Conservation (phyloP, 2,888 invertebrate genomes). For the Agrochola litura region DNA sequence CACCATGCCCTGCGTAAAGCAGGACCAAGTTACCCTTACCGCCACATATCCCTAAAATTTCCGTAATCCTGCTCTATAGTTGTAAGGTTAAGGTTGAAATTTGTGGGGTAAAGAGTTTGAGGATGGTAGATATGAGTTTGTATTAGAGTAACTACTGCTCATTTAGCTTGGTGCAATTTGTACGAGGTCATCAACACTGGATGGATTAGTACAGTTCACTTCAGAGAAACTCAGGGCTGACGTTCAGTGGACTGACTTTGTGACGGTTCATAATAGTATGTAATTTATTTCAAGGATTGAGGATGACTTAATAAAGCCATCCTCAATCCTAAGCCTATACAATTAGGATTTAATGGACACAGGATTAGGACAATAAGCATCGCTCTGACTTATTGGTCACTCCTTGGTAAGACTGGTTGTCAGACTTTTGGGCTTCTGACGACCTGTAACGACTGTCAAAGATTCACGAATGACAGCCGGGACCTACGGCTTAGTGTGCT, state of each 20-base stretch:
- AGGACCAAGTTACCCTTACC: constrained; percentile 36
- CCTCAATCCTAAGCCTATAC: too few species aligned
- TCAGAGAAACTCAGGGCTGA: constrained; percentile 75
- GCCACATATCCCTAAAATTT: constrained; percentile 28
- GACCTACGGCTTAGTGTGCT: too few species aligned
- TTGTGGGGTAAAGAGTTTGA: background rate
- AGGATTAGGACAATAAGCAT: too few species aligned
- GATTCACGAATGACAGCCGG: too few species aligned
- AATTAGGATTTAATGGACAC: too few species aligned
- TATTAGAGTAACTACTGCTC: constrained; percentile 74
- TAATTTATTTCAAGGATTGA: background rate
- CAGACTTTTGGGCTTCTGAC: too few species aligned
- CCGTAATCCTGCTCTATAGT: background rate
- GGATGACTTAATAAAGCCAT: too few species aligned
- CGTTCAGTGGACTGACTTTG: constrained; percentile 68
- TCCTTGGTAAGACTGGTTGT: too few species aligned
- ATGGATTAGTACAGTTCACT: constrained; percentile 84
- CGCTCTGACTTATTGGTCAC: too few species aligned
- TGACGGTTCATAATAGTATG: constrained; percentile 21
- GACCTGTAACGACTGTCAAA: too few species aligned
- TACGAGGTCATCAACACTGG: constrained; percentile 82
- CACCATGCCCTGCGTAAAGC: constrained; percentile 69
- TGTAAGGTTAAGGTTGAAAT: constrained; percentile 11
- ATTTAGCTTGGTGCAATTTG: constrained; percentile 82
- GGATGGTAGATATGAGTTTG: constrained; percentile 53